These are phyloP conservation scores for Pocota personata DNA, from an alignment of 2,888 invertebrate species.

Conservation along the genomic window DNA sequence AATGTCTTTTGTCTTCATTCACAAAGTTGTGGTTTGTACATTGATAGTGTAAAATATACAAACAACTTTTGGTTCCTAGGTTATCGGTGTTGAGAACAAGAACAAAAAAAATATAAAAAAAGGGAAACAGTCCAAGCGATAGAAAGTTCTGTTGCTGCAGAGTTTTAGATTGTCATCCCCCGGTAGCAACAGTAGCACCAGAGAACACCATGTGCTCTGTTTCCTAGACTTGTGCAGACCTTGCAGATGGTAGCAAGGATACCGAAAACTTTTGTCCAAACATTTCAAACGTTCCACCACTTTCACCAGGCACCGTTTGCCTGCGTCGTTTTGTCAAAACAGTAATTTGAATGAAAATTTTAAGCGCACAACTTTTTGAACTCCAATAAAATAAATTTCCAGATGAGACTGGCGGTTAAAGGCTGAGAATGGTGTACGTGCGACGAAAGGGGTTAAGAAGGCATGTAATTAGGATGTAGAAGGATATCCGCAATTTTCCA, in stretches of 20 bases:
- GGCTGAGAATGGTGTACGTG: constrained; percentile 3
- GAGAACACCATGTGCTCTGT: constrained; percentile 10
- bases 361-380: constrained; percentile 60
- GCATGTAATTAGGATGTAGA: constrained; percentile 68
- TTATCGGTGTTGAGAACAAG: constrained; percentile 12
- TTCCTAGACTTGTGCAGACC: constrained; percentile 51
- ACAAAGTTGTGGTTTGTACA: constrained; percentile 40
- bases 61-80: constrained; percentile 33
- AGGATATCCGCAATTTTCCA: constrained; percentile 52
- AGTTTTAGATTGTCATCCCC: constrained; percentile 8
- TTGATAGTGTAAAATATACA: constrained; percentile 28
- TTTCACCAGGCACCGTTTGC: not conserved
- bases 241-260: constrained; percentile 55
- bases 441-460: constrained; percentile 36
- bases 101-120: not conserved
- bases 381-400: constrained; percentile 63
- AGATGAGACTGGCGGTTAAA: constrained; percentile 25
- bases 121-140: constrained; percentile 11
- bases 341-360: constrained; percentile 65
- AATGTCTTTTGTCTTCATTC: constrained; percentile 45
- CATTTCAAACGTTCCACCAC: constrained; percentile 25
- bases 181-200: not conserved
- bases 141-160: constrained; percentile 34
- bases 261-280: constrained; percentile 54
- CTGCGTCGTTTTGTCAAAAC: constrained; percentile 47